phyloP scores from a whole-genome alignment of 2,113 vertebrate species.

The Holacanthus passer region DNA sequence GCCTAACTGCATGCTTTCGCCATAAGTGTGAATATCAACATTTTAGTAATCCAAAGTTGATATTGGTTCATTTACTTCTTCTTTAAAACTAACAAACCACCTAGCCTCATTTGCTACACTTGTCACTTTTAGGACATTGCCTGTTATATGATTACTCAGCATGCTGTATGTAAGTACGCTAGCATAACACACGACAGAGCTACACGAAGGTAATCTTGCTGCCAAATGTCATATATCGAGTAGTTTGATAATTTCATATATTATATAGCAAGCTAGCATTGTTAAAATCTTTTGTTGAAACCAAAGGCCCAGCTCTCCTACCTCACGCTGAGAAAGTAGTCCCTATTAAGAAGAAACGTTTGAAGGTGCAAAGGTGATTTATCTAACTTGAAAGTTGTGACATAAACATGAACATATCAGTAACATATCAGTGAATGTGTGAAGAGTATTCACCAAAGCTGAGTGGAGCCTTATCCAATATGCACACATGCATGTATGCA shows the following conservation, averaged over 20 bases:
- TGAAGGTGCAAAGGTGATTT: background rate
- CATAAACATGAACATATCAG: too few relatives aligned
- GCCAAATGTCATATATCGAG: background rate
- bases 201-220: background rate
- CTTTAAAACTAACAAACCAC: background rate
- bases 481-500: constrained; percentile 47
- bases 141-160: constrained; percentile 1
- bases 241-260: background rate
- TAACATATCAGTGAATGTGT: constrained; percentile 28
- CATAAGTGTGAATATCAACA: background rate
- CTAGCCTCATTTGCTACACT: background rate
- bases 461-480: constrained; percentile 26
- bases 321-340: background rate
- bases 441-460: constrained; percentile 25
- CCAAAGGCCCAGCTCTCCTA: background rate
- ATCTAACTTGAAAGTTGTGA: background rate
- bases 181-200: background rate
- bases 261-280: background rate
- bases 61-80: background rate
- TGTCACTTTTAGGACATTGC: background rate
- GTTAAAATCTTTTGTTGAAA: background rate
- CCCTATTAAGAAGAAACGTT: too few relatives aligned
- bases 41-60: background rate
- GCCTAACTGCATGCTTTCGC: background rate
- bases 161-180: background rate